Evolutionary conservation across 2,113 vertebrate genomes (phyloP).

Genomic region (Brienomyrus longianalis): DNA sequence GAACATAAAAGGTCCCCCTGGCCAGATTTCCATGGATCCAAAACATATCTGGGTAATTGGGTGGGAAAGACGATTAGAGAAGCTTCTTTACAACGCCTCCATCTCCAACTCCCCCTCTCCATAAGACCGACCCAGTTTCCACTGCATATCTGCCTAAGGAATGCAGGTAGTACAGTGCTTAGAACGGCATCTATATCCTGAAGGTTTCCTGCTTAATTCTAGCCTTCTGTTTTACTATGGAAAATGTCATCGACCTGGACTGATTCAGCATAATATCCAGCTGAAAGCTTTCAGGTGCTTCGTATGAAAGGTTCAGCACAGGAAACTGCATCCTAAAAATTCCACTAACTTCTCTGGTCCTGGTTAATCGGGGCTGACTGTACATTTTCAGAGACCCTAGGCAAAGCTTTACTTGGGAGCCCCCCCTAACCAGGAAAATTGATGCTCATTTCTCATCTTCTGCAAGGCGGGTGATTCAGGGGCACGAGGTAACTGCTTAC

Average conservation of each 20-base stretch:
- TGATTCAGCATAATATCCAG: not conserved
- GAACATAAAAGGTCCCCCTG: slow-evolving; percentile 3
- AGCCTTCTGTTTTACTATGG: not conserved
- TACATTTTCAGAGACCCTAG: not conserved
- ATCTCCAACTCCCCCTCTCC: not conserved
- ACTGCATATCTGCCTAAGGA: slow-evolving; percentile 24
- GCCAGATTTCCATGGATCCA: slow-evolving; percentile 7
- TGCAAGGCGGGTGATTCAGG: not conserved
- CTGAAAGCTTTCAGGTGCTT: not conserved
- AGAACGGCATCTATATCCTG: not conserved
- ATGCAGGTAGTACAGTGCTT: not conserved
- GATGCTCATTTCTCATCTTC: not conserved
- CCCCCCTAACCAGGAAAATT: not conserved
- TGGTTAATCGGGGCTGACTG: not conserved
- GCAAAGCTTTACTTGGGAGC: not conserved
- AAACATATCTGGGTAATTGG: not conserved
- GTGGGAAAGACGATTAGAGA: slow-evolving; percentile 4
- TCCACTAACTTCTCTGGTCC: not conserved
- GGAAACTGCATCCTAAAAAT: not conserved
- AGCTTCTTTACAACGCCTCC: not conserved
- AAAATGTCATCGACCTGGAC: not conserved
- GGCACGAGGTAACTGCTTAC: not conserved
- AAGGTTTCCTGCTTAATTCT: not conserved
- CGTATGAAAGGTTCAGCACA: not conserved
- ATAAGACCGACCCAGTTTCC: slow-evolving; percentile 37